Base-by-base conservation (phyloP, 2,113 vertebrate species). In the Datnioides undecimradiatus region DNA sequence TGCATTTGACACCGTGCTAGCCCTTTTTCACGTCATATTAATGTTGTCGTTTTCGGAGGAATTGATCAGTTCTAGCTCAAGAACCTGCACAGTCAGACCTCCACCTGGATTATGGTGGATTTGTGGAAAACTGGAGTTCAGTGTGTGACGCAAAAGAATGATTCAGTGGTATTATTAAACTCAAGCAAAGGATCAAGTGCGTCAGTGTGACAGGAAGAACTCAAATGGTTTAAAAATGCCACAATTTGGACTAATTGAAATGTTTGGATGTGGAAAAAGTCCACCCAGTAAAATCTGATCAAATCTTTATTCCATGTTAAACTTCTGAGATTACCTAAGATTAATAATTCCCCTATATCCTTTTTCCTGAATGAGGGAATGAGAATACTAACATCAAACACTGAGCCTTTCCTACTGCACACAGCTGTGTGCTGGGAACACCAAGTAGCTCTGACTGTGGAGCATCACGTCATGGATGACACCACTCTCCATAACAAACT, bases 231-330 rank as follows among this genome's bases (percentile, higher is more conserved):
- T 43, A 27, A 48, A 60, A n/a, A 60, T 48, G 34, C 48, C 25
- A 11, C 17, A 36, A 38, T 36, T 34, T 51, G 12, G 16, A 29
- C 33, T 21, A 63, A 64, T 80, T 72, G 68, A 87, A 84, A 73
- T 49, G n/a, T 79, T 58, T 80, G 43, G 48, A 54, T 49, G 76
- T 77, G 72, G 69, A 80, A 84, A 86, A 78, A 62, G 45, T 33
- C 8, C 34, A 29, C 46, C 17, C 49, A 27, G 41, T 72, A 48
- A 73, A 65, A 58, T 33, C 13, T 25, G 14, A 41, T 71, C 12
- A 78, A 67, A 78, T 71, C 46, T 72, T 62, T 49, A 8, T 7
- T 19, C 38, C 43, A 9, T 27, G 2, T 76, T 64, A 19, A 49
- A 63, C 6, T 31, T 57, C 25, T 81, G 33, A 43, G 34, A 63